Percentiles rank a stretch among this genome's conserved stretches.
Evolutionary conservation across 1,140 invertebrate genomes (phyloP).

Genomic region (Cotesia chilonis): DNA sequence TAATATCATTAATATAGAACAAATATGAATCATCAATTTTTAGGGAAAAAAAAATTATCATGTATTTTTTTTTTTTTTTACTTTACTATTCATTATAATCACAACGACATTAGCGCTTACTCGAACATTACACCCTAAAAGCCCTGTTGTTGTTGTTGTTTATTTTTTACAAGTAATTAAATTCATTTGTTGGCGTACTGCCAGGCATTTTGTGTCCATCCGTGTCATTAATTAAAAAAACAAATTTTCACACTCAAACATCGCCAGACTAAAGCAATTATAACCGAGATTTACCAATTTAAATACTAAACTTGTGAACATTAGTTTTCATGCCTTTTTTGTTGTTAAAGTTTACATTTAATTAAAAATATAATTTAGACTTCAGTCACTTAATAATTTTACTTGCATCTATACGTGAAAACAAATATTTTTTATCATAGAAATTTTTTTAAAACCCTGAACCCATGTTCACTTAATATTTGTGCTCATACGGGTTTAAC

Average conservation of each 20-base stretch:
- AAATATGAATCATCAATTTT: no score
- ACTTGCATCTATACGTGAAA: no score
- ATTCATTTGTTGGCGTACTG: neutral
- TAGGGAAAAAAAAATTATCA: no score
- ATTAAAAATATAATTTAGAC: no score
- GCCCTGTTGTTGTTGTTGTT: neutral
- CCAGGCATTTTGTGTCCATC: neutral
- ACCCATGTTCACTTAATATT: neutral
- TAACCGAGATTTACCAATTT: neutral
- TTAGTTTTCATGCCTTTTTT: neutral
- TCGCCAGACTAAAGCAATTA: neutral
- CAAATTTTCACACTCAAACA: constrained; percentile 1
- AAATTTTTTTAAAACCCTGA: neutral
- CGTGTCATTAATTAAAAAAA: constrained; percentile 13
- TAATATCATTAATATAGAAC: no score
- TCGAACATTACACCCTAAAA: no score
- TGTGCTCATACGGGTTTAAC: constrained; percentile 20
- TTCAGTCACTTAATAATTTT: no score
- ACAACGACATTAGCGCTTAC: no score
- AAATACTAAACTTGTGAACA: neutral
- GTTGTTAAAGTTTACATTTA: neutral
- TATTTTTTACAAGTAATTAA: neutral
- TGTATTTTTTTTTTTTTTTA: no score
- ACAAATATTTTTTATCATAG: neutral
- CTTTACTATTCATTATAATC: no score